phyloP scores from a whole-genome alignment of 2,113 vertebrate species.

The Saguinus midas region DNA sequence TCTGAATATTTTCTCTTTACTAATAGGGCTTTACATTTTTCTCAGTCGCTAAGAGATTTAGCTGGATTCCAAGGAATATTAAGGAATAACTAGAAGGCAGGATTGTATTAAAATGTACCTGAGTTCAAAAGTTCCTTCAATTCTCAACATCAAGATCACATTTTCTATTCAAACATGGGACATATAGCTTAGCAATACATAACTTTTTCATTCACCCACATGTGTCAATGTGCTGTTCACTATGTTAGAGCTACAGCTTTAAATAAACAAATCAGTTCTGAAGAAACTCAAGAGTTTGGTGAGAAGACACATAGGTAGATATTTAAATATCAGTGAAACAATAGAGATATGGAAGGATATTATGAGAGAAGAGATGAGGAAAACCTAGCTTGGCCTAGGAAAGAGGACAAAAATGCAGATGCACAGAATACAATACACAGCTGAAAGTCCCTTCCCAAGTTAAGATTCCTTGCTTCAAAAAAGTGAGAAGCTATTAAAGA shows the following conservation, averaged over 20 bases:
- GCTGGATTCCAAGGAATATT: neutral
- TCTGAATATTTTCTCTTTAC: slow-evolving; percentile 67
- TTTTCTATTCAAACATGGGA: neutral
- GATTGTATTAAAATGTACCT: neutral
- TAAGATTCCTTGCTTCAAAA: neutral
- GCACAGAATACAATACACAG: neutral
- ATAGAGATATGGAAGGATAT: neutral
- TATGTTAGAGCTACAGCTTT: neutral
- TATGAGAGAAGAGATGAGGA: neutral
- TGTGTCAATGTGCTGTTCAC: neutral
- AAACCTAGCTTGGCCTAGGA: neutral
- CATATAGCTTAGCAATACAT: neutral
- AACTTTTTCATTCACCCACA: neutral
- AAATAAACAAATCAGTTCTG: neutral
- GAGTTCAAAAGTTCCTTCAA: slow-evolving; percentile 31
- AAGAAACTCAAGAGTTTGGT: neutral
- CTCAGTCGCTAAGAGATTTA: slow-evolving; percentile 28
- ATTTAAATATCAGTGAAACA: neutral
- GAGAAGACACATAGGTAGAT: neutral
- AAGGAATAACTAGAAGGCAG: neutral
- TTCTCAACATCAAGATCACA: neutral
- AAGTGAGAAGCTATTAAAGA: neutral
- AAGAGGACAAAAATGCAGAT: neutral
- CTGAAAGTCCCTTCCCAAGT: neutral
- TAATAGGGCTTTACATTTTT: slow-evolving; percentile 41